Evolutionary conservation across 1,140 invertebrate genomes (phyloP).

Genomic region (Drosophila seguyi): DNA sequence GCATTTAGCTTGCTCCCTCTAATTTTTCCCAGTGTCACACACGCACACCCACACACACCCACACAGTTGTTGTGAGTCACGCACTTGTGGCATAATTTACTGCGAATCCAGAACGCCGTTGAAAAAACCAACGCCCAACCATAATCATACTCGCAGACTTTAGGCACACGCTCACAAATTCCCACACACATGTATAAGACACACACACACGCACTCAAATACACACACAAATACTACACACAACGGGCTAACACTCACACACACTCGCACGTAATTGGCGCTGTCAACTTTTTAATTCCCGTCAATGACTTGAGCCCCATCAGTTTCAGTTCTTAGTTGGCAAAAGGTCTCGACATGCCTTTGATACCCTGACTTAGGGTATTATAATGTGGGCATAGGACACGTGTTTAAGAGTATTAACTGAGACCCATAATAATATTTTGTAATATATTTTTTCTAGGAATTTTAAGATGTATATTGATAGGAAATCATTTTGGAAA

Average conservation of each 20-base stretch:
- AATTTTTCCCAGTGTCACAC: background rate
- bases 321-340: conserved; percentile 29
- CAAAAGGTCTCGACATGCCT: conserved; percentile 22
- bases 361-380: conserved; percentile 23
- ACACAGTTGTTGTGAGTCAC: conserved; percentile 50
- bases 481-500: background rate
- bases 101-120: conserved; percentile 43
- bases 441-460: background rate
- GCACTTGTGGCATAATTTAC: conserved; percentile 76
- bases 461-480: background rate
- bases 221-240: background rate
- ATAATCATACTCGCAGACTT: conserved; percentile 13
- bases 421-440: background rate
- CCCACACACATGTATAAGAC: background rate
- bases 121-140: conserved; percentile 36
- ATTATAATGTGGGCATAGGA: background rate
- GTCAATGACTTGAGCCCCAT: conserved; percentile 50
- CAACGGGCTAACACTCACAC: conserved; percentile 8
- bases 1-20: too few species aligned
- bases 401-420: background rate
- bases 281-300: conserved; percentile 55
- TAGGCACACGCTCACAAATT: background rate
- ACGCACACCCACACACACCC: background rate
- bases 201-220: background rate
- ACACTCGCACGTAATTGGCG: conserved; percentile 37